Evolutionary conservation across 1,140 invertebrate species (phyloP), one percentile per base, ranked within the genome.

Genomic region (Drosophila sucinea): DNA sequence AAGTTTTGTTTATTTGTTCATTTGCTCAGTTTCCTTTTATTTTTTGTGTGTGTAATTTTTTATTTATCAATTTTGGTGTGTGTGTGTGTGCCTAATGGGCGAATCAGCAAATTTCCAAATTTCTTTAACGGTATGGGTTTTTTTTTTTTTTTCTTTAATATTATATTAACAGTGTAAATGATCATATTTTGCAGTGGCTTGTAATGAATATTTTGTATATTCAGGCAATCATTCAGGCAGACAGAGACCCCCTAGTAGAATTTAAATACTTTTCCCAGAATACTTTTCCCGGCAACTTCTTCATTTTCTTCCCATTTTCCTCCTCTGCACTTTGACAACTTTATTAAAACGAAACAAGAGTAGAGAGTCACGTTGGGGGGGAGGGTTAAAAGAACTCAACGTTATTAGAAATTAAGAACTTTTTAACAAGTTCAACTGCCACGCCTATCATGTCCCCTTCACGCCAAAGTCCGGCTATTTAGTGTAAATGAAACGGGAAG

Each of bases 401-500:
- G 56, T 73, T 69, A 77, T 73, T 68, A 73, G 55, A 77, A 81
- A 78, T 84, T 74, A 69, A 74, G 63, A 84, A 84, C 73, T 84
- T 84, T 81, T 62, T 61, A 65, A 74, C 64, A 60, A 84, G 60
- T 77, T 84, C 27, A 51, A 51, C 47, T 44, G 40, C 71, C 10
- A 64, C 40, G 32, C 40, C 30, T 17, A 5, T 35, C 47, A n/a
- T 44, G 11, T 35, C 54, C n/a, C n/a, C 8, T 17, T n/a, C 23
- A 27, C 25, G 32, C 56, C 56, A 38, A 23, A 23, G 17, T 35
- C 17, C 32, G 32, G 7, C 32, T 51, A 27, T 25, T 71, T 23
- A 51, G 32, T 65, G 47, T 30, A 67, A 67, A 67, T 60, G 62
- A 74, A 72, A 55, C 17, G 69, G 60, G 47, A 62, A 38, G 41